Evolutionary conservation across 2,797 vertebrate species (phyloP).

Genomic region (Salmo trutta): DNA sequence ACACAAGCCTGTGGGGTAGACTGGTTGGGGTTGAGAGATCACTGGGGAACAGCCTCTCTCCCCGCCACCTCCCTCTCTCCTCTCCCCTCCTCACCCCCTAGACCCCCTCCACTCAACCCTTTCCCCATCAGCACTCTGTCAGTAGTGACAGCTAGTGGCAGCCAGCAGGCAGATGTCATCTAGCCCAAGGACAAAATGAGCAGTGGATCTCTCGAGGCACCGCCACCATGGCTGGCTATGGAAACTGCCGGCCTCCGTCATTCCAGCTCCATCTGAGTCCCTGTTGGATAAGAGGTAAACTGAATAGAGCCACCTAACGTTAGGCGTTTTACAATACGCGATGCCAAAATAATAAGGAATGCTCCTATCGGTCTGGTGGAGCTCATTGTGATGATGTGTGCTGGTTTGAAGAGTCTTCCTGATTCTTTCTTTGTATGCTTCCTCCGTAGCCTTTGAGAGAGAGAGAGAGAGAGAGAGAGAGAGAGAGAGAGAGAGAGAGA

Average conservation of each 20-base stretch:
- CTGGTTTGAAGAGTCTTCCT: neutral
- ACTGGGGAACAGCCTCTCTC: slow-evolving; percentile 41
- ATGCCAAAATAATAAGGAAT: neutral
- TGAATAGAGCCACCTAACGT: neutral
- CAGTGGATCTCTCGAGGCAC: neutral
- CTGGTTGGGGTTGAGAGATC: slow-evolving; percentile 40
- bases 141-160: slow-evolving; percentile 28
- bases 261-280: slow-evolving; percentile 3
- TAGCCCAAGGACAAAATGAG: slow-evolving; percentile 37
- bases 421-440: neutral
- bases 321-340: neutral
- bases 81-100: slow-evolving; percentile 2
- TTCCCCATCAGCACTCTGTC: slow-evolving; percentile 24
- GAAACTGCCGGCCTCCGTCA: neutral
- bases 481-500: neutral
- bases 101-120: neutral
- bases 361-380: neutral
- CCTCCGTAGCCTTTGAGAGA: neutral
- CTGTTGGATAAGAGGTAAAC: neutral
- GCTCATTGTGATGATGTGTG: neutral
- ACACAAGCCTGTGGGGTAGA: slow-evolving; percentile 42
- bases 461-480: slow-evolving; percentile 4
- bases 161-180: slow-evolving; percentile 38
- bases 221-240: neutral
- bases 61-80: slow-evolving; percentile 13